These are phyloP conservation scores for Platycheirus albimanus DNA, from an alignment of 2,888 invertebrate species.

Conservation along the genomic window DNA sequence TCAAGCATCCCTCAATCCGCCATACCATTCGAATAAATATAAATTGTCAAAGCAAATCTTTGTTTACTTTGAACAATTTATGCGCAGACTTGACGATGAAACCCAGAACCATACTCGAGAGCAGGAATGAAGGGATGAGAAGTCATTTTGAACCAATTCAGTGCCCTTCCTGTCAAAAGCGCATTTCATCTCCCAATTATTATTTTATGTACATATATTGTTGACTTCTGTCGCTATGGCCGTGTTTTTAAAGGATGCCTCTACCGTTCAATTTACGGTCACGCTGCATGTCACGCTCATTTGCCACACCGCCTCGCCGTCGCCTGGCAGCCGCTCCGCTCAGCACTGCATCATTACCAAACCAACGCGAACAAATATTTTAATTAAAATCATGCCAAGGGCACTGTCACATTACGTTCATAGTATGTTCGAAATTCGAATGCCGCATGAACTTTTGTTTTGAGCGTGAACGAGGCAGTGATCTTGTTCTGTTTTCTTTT, in stretches of 20 bases:
- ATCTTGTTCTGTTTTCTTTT: slow-evolving; percentile 7
- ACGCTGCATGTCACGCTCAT: slow-evolving; percentile 29
- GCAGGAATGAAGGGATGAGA: no score
- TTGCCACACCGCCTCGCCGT: no score
- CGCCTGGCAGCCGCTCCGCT: no score
- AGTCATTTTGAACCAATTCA: no score
- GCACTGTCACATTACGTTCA: slow-evolving; percentile 63
- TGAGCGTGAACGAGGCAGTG: slow-evolving; percentile 55
- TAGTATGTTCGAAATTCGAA: slow-evolving; percentile 22
- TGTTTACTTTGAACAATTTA: slow-evolving; percentile 71
- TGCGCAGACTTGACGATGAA: slow-evolving; percentile 21
- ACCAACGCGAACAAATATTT: slow-evolving; percentile 29
- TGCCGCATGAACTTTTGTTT: slow-evolving; percentile 21
- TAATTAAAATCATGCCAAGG: slow-evolving; percentile 73
- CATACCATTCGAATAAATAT: slow-evolving; percentile 69
- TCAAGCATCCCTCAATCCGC: slow-evolving; percentile 45
- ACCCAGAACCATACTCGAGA: slow-evolving; percentile 28
- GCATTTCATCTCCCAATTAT: no score
- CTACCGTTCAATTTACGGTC: slow-evolving; percentile 66
- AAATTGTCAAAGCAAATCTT: slow-evolving; percentile 62
- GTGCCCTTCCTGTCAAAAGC: no score
- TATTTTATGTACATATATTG: no score
- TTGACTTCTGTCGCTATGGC: slow-evolving; percentile 3
- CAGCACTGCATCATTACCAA: neutral
- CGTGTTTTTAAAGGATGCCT: slow-evolving; percentile 34